These are phyloP conservation scores for Allolobophora icterica DNA, from an alignment of 2,888 invertebrate species.

Conservation along the genomic window DNA sequence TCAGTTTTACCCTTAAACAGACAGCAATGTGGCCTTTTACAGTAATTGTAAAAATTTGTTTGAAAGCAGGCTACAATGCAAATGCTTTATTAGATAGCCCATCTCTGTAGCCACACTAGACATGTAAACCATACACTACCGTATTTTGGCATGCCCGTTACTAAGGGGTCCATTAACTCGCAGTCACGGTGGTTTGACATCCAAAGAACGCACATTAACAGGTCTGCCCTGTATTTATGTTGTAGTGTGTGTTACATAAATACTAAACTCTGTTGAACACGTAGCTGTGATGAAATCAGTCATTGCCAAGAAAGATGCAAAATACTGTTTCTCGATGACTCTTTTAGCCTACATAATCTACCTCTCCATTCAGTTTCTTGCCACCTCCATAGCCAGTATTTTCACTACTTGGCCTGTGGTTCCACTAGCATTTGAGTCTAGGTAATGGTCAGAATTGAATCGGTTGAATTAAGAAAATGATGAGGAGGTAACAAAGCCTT, in stretches of 20 bases:
- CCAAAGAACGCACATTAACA: too few relatives aligned
- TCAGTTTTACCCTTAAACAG: too few relatives aligned
- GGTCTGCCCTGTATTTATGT: neutral
- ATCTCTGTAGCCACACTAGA: too few relatives aligned
- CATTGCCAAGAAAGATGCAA: neutral
- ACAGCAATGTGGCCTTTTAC: too few relatives aligned
- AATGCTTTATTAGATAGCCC: too few relatives aligned
- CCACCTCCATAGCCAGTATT: neutral
- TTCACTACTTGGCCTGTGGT: neutral
- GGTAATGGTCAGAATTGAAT: neutral
- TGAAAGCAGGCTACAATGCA: too few relatives aligned
- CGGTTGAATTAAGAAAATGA: neutral
- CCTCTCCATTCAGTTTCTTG: neutral
- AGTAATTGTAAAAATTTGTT: too few relatives aligned
- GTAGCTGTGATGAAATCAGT: neutral
- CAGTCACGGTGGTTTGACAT: too few relatives aligned
- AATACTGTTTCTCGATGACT: neutral
- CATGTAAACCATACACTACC: too few relatives aligned
- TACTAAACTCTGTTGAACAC: neutral
- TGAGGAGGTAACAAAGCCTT: neutral
- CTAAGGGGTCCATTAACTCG: too few relatives aligned
- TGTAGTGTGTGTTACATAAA: neutral
- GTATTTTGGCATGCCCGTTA: too few relatives aligned
- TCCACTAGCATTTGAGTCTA: neutral
- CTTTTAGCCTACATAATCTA: neutral